Conservation (phyloP, 2,888 invertebrate species). For the Chymomyza fuscimana region DNA sequence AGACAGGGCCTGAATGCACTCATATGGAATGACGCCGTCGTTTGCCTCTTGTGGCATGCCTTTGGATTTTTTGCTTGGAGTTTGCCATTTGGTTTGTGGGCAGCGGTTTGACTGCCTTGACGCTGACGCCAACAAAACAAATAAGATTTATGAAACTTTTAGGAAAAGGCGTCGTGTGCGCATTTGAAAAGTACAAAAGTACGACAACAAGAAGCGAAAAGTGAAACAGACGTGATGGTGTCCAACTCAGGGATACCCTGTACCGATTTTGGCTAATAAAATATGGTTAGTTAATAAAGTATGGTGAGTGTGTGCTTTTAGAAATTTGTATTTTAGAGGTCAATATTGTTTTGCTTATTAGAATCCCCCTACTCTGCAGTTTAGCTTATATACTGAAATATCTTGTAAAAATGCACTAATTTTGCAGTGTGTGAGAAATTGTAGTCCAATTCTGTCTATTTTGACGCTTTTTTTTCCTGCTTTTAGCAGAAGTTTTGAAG, state of each 20-base stretch:
- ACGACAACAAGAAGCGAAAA: slow-evolving; percentile 22
- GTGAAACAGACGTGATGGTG: slow-evolving; percentile 27
- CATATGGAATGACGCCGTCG: slow-evolving; percentile 68
- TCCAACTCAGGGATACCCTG: background rate
- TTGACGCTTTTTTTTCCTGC: no score
- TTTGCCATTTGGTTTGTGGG: slow-evolving; percentile 48
- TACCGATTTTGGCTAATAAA: no score
- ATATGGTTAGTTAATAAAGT: no score
- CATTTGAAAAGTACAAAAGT: slow-evolving; percentile 40
- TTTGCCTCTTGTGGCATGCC: slow-evolving; percentile 11
- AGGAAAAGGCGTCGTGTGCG: slow-evolving; percentile 62
- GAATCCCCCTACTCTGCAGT: no score
- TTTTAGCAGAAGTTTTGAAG: no score
- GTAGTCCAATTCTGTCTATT: no score
- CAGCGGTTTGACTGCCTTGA: slow-evolving; percentile 33
- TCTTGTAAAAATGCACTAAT: no score
- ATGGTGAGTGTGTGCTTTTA: no score
- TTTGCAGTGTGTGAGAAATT: no score
- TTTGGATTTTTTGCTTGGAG: background rate
- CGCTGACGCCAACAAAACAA: slow-evolving; percentile 58
- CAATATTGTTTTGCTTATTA: no score
- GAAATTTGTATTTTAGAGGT: no score
- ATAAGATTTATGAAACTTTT: slow-evolving; percentile 75
- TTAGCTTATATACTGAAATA: no score
- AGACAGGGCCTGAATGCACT: slow-evolving; percentile 54